Evolutionary conservation across 2,113 vertebrate genomes (phyloP), one percentile per base, ranked within the genome.

Genomic region (Fregetta grallaria): DNA sequence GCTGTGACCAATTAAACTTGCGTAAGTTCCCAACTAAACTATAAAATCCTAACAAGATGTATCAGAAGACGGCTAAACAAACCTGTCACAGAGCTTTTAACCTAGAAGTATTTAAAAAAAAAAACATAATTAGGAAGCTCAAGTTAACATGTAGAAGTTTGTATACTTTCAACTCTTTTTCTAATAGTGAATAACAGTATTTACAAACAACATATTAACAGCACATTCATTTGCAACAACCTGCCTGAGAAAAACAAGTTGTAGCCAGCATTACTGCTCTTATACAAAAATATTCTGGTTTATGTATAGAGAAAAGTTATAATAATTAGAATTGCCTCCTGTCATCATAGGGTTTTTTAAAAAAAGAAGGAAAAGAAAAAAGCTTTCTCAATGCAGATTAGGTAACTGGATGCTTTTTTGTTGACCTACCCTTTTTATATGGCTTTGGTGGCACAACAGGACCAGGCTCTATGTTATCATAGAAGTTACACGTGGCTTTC

Each of bases 391-490:
- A 18, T 49, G 26, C 14, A 80, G 19, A 66, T 56, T 32, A 53
- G 19, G 8, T 63, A 79, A 85, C 26, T n/a, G 10, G 11, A 58
- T 15, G 6, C 8, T 91, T 56, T 45, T 80, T 59, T 94, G 21
- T 19, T 55, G 50, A 97, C 98, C 98, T 95, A 99, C 99, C 99
- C 98, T 99, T 99, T 98, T 98, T 99, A 97, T 97, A 98, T 93
- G 99, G 98, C 97, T 99, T 99, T 75, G 99, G 98, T 45, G 99
- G 99, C 88, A 99, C 99, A 93, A 99, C 98, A 73, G 99, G 99
- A 96, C 99, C 99, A 70, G 99, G 99, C 96, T 99, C 98, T 97
- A 99, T 99, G 96, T 99, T 98, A 98, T 99, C 99, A 95, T 99
- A 99, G 97, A 99, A 99, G 98, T 99, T 99, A 98, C 98, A 99